Base-by-base conservation (phyloP, 2,888 invertebrate species). In the Parnassius mnemosyne region DNA sequence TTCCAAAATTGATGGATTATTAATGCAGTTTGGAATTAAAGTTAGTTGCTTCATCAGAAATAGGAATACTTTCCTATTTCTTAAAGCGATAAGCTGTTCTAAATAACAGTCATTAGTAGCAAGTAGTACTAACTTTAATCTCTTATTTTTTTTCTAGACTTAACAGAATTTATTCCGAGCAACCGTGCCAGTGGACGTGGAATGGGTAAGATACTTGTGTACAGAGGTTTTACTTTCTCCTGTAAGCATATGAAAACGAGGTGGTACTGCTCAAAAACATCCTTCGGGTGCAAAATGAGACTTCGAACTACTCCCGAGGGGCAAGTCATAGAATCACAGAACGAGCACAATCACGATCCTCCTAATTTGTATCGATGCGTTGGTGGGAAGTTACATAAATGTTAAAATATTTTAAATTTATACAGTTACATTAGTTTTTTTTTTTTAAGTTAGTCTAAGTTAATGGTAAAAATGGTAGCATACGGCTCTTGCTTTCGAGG, bases 221-320 rank as follows among this genome's bases (percentile, higher is more conserved):
- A 71, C 60, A 68, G 64, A n/a, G 71, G 72, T 7, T 68, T 68
- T 41, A 76, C 72, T 10, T 77, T 70, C 13, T 63, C 64, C 11
- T 66, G 64, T 11, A 75, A 71, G 70, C 58, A 55, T 25, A 71
- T 59, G 49, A 72, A 67, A 49, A 71, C 66, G 0, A 53, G 74
- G 54, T 76, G 75, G 75, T 75, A 73, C 53, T 76, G 75, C 41
- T 75, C 76, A 0, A 72, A 72, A 60, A 71, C 67, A 50, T 51
- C 44, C 1, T 43, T 10, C 3, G 68, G 69, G 2, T 72, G 72
- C 52, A 67, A 51, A 54, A 69, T 68, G 16, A 64, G 60, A 10
- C 56, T 70, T 9, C 25, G 60, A 7, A 66, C 65, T 9, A 65
- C 65, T 3, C 57, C 51, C 7, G 63, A 64, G 0, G 67, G 69